Conservation (phyloP, 1,140 invertebrate species). For the Luehdorfia chinensis region DNA sequence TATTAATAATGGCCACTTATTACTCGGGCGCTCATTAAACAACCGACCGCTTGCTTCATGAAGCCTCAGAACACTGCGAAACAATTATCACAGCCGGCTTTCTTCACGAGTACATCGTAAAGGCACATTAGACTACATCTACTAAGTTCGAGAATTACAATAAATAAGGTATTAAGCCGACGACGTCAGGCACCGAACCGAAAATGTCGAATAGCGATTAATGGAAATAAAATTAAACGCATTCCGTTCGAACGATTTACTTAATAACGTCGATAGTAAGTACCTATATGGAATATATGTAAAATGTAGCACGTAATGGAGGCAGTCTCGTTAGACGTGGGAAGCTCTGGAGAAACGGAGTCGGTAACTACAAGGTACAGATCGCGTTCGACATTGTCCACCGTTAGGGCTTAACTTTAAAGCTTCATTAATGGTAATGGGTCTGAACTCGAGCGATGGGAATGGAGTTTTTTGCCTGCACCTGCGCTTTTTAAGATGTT, state of each 20-base stretch:
- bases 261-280: slow-evolving; percentile 70
- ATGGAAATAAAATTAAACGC: slow-evolving; percentile 59
- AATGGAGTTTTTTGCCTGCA: slow-evolving; percentile 51
- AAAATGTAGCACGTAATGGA: slow-evolving; percentile 64
- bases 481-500: slow-evolving; percentile 27
- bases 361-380: slow-evolving; percentile 44
- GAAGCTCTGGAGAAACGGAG: slow-evolving; percentile 33
- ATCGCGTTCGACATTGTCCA: slow-evolving; percentile 49
- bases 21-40: slow-evolving; percentile 59
- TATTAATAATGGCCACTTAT: slow-evolving; percentile 67
- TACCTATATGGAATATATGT: slow-evolving; percentile 57
- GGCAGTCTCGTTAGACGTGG: slow-evolving; percentile 70
- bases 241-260: slow-evolving; percentile 56
- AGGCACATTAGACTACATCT: slow-evolving; percentile 53
- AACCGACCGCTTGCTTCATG: slow-evolving; percentile 40
- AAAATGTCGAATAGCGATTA: slow-evolving; percentile 62
- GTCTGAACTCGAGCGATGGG: slow-evolving; percentile 41
- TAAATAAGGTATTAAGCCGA: slow-evolving; percentile 58
- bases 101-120: slow-evolving; percentile 65
- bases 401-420: slow-evolving; percentile 55
- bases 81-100: slow-evolving; percentile 62
- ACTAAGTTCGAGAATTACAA: slow-evolving; percentile 59
- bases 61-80: slow-evolving; percentile 69
- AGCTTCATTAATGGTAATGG: slow-evolving; percentile 61
- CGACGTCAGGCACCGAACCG: slow-evolving; percentile 37